A percentile compares a stretch with the other conserved stretches of the same genome.
Evolutionary conservation across 2,888 invertebrate species (phyloP).

Genomic region (Heliconius hortense): DNA sequence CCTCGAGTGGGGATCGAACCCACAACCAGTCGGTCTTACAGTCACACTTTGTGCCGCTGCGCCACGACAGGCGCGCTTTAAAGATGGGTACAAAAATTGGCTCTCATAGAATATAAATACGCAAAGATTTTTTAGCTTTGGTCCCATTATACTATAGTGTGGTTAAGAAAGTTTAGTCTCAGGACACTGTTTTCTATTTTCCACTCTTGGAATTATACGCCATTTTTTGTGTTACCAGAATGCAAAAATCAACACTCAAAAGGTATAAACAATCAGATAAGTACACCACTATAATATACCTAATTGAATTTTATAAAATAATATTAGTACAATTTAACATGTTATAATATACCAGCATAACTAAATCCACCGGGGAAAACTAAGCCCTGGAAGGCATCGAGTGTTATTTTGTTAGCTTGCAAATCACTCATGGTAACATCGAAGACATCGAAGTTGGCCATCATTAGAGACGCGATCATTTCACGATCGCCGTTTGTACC

Average conservation of each 20-base stretch:
- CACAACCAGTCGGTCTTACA: no score
- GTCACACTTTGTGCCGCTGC: no score
- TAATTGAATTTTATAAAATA: background rate
- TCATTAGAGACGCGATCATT: constrained; percentile 94
- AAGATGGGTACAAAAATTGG: no score
- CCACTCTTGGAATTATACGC: no score
- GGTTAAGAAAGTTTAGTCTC: no score
- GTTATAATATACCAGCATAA: constrained; percentile 88
- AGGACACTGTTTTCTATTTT: no score
- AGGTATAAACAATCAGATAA: background rate
- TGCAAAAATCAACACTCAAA: background rate
- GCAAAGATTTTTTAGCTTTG: no score
- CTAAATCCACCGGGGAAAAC: constrained; percentile 99
- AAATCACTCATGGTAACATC: constrained; percentile 98
- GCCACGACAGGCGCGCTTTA: no score
- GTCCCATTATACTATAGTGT: no score
- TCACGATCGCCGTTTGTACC: constrained; percentile 97
- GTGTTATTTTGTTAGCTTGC: constrained; percentile 84
- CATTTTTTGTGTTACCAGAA: no score
- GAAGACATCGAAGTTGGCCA: constrained; percentile 95
- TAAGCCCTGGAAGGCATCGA: constrained; percentile 92
- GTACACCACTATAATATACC: background rate
- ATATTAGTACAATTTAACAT: background rate
- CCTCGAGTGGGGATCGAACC: no score
- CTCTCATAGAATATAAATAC: background rate